These are phyloP conservation scores for Rattus rattus DNA, from an alignment of 2,113 vertebrate genomes.

Conservation along the genomic window DNA sequence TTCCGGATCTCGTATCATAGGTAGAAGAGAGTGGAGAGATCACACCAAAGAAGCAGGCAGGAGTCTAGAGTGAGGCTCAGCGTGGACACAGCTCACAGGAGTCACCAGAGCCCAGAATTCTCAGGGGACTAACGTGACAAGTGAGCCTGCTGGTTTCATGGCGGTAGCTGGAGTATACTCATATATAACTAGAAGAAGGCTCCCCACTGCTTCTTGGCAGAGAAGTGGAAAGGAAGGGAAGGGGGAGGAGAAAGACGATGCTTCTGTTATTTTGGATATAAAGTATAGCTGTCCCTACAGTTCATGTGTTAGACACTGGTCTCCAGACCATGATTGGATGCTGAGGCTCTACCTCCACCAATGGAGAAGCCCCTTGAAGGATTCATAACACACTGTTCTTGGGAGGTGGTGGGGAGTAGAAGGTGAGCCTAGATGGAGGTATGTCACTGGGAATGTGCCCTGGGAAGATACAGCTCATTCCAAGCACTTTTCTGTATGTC, in stretches of 20 bases:
- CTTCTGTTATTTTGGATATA: neutral
- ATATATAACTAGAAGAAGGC: neutral
- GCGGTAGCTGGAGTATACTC: no score
- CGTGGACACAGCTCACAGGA: fast-evolving
- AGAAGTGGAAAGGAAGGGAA: neutral
- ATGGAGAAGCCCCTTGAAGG: neutral
- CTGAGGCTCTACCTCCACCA: neutral
- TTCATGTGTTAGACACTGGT: neutral
- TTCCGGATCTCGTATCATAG: fast-evolving
- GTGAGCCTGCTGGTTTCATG: no score
- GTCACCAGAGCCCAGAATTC: fast-evolving
- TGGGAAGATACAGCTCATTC: neutral
- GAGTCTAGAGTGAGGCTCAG: neutral
- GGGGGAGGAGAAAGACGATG: fast-evolving
- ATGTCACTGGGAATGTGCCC: neutral
- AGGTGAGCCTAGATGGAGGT: neutral
- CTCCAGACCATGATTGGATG: neutral
- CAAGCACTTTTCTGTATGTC: neutral
- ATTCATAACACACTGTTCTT: neutral
- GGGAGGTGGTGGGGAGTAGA: neutral
- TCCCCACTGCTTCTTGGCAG: neutral
- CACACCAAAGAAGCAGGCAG: neutral
- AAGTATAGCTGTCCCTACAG: neutral
- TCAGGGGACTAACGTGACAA: fast-evolving
- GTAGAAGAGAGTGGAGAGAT: fast-evolving